Evolutionary conservation across 2,113 vertebrate species (phyloP), one percentile per base, ranked within the genome.

Genomic region (Oceanodroma tethys): DNA sequence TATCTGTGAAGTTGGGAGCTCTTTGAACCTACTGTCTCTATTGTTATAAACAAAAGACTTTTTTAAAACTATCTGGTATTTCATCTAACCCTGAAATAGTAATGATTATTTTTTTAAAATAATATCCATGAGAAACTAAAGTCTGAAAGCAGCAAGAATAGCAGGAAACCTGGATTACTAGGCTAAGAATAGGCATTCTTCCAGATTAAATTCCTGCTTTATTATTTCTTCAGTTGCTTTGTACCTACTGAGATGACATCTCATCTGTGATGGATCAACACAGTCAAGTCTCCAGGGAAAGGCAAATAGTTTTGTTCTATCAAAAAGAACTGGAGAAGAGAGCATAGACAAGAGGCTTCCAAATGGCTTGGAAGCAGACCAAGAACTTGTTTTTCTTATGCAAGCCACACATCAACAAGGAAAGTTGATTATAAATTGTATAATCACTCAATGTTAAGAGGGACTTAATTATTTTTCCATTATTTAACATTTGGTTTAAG

Each of bases 321-420:
- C 34, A 79, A 67, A 94, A 95, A 95, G 47, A 97, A 93, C 14
- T 85, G 56, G 83, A 95, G 81, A 92, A 91, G 73, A 95, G 36
- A 95, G 70, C 86, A 85, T 8, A 86, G 70, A 92, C 43, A 84
- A 75, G 47, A 94, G 22, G 22, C 34, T 87, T 97, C 53, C 94
- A 93, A 95, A 87, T 30, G 27, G 62, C 22, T 72, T 97, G 95
- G 94, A 97, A 89, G 40, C 27, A 80, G 52, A 91, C 40, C 93
- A 94, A 95, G 66, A 85, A 85, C 38, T 90, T 94, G 66, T 90
- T 95, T 96, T 95, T 89, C 95, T 87, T 87, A 81, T 76, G 75
- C 75, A 90, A 78, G 88, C 85, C 58, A 88, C 76, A 84, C 9
- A 93, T 59, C 68, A 91, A 81, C 19, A 86, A 66, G 19, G 53